Percentiles rank a stretch among this genome's conserved stretches.
These are phyloP conservation scores for Zelleria hepariella DNA, from an alignment of 2,888 invertebrate species.

Conservation along the genomic window DNA sequence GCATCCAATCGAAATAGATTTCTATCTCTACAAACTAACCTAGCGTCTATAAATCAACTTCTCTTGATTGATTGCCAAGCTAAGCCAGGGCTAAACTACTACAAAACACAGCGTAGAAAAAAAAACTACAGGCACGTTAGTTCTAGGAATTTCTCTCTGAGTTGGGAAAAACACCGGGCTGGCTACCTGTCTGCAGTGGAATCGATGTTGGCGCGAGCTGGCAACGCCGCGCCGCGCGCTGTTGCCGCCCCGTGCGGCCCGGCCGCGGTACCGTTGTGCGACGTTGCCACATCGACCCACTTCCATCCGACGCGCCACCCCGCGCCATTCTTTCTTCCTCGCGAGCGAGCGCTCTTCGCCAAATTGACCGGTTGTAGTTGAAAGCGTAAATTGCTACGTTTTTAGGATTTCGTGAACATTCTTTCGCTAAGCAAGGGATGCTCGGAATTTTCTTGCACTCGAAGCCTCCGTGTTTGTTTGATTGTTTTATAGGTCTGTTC, in stretches of 20 bases:
- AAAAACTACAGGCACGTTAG: neutral
- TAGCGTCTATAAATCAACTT: neutral
- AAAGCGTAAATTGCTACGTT: constrained; percentile 14
- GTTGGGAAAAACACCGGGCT: neutral
- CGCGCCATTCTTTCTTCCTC: constrained; percentile 39
- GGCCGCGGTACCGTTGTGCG: constrained; percentile 37
- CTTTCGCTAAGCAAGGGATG: neutral
- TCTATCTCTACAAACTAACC: neutral
- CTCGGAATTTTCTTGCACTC: no score
- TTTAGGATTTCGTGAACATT: neutral
- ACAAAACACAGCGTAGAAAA: neutral
- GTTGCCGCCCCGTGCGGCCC: constrained; percentile 37
- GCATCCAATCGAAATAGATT: neutral
- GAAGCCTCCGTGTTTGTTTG: no score
- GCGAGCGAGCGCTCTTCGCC: constrained; percentile 41
- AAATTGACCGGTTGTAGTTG: constrained; percentile 36
- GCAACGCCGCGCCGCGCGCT: constrained; percentile 13
- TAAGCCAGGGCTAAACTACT: neutral
- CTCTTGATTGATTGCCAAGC: neutral
- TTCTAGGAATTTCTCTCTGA: neutral
- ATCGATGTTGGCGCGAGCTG: constrained; percentile 11
- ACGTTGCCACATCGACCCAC: constrained; percentile 46
- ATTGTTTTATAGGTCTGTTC: no score
- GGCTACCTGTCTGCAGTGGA: constrained; percentile 3
- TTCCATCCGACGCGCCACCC: constrained; percentile 26